Conservation (phyloP, 2,113 vertebrate species). For the Grammomys dolichurus region DNA sequence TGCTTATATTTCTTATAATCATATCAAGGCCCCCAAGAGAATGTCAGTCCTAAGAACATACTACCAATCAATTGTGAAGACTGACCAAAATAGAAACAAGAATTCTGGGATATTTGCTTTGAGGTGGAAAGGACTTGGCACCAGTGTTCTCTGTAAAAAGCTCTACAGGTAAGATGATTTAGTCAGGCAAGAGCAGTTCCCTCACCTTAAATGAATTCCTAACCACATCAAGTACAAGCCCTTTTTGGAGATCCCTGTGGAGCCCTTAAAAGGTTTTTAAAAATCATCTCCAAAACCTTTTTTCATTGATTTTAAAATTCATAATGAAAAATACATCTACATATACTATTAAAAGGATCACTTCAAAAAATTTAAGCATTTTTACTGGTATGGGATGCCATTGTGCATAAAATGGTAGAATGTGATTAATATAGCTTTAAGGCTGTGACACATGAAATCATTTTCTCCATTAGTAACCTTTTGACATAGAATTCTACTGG, state of each 20-base stretch:
- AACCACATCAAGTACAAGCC: neutral
- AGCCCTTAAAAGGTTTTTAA: constrained; percentile 15
- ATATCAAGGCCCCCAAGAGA: neutral
- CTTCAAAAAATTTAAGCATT: neutral
- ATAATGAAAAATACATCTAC: neutral
- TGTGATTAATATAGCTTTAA: neutral
- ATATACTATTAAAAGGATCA: constrained; percentile 49
- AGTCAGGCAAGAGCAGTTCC: neutral
- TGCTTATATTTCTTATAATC: neutral
- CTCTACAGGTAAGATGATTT: neutral
- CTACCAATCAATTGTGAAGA: neutral
- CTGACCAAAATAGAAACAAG: neutral
- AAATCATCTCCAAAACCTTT: constrained; percentile 1
- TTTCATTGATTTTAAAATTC: constrained; percentile 50
- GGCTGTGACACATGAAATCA: neutral
- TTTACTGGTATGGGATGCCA: neutral
- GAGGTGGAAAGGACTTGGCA: neutral
- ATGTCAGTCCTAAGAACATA: neutral
- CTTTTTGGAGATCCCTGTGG: neutral
- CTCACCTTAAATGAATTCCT: neutral
- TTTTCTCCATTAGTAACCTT: neutral
- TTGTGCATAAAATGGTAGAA: neutral
- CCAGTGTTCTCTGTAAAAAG: neutral
- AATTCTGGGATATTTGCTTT: neutral
- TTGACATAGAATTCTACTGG: neutral